A percentile compares a stretch with the other conserved stretches of the same genome.
phyloP scores from a whole-genome alignment of 2,888 invertebrate genomes.

The Nebria salina region DNA sequence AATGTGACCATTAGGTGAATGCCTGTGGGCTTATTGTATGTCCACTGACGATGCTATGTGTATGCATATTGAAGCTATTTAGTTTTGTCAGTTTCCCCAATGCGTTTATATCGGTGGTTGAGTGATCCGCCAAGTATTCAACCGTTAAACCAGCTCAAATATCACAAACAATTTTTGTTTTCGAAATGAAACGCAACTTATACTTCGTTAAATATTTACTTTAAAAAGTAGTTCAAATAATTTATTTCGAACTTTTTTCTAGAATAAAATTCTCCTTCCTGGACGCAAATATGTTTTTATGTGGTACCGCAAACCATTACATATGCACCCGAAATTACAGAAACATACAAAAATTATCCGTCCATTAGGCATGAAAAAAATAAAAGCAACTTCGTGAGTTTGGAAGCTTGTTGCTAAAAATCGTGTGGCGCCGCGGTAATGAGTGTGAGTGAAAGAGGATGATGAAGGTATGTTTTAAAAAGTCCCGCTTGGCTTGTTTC shows the following conservation, averaged over 20 bases:
- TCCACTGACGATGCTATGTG: slow-evolving; percentile 47
- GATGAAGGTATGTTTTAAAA: slow-evolving; percentile 15
- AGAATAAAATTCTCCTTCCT: background rate
- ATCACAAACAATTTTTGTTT: background rate
- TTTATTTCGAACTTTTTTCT: too few relatives aligned
- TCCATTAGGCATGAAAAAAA: slow-evolving; percentile 1
- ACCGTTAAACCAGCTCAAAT: background rate
- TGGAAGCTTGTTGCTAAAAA: background rate
- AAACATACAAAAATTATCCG: background rate
- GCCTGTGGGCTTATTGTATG: slow-evolving; percentile 50
- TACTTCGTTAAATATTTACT: too few relatives aligned
- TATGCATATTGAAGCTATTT: slow-evolving; percentile 18
- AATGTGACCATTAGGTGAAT: slow-evolving; percentile 51
- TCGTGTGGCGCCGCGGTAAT: background rate
- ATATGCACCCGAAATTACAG: background rate
- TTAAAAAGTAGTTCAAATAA: too few relatives aligned
- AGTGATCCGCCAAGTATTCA: background rate
- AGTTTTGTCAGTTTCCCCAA: slow-evolving; percentile 29
- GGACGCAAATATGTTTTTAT: background rate
- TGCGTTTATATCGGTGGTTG: slow-evolving; percentile 40
- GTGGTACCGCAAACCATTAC: background rate
- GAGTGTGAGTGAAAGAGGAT: background rate
- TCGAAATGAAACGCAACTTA: background rate
- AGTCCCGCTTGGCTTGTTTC: slow-evolving; percentile 23
- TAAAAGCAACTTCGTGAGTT: background rate